Conservation (phyloP, 2,888 invertebrate species). For the Drosophila buzzatii region DNA sequence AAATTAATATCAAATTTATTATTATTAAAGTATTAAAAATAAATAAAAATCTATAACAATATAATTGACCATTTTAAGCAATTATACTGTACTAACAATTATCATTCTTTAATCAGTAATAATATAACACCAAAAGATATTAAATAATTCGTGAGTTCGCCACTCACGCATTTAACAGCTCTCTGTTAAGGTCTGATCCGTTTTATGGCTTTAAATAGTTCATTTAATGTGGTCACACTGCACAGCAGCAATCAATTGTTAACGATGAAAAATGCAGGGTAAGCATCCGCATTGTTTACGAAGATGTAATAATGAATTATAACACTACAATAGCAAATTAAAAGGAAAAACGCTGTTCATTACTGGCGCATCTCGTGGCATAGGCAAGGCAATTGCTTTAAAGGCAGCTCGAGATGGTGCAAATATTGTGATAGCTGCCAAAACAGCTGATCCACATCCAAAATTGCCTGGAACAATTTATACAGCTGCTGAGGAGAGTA, state of each 20-base stretch:
- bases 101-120: not conserved
- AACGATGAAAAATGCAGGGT: conserved; percentile 41
- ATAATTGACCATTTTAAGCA: no score
- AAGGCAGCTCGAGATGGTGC: conserved; percentile 95
- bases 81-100: no score
- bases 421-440: conserved; percentile 94
- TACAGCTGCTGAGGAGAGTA: conserved; percentile 93
- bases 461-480: conserved; percentile 91
- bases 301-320: not conserved
- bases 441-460: conserved; percentile 91
- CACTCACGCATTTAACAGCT: not conserved
- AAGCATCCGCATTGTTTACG: fast-evolving
- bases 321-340: conserved; percentile 82
- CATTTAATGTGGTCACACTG: conserved; percentile 3
- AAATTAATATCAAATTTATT: no score
- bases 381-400: conserved; percentile 96
- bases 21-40: no score
- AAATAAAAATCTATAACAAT: no score
- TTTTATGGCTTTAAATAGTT: not conserved
- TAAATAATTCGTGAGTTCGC: not conserved
- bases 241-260: not conserved
- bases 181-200: not conserved
- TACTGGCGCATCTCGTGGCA: conserved; percentile 98
- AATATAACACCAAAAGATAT: not conserved
- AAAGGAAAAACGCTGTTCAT: conserved; percentile 97